Evolutionary conservation across 2,797 vertebrate genomes (phyloP), one percentile per base, ranked within the genome.

Genomic region (Acanthiza pusilla): DNA sequence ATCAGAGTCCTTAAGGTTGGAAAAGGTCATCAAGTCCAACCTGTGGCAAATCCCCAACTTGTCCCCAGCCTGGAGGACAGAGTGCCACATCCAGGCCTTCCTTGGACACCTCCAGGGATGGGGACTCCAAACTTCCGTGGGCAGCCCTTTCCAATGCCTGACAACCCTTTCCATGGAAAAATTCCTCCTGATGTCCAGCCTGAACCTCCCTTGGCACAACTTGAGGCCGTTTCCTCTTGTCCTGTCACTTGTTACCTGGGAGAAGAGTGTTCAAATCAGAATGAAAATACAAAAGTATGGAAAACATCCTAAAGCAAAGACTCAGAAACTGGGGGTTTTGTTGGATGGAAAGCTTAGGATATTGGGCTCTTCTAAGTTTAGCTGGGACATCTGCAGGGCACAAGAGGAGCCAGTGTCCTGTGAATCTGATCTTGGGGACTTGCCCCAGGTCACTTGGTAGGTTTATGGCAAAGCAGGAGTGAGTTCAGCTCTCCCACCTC

Each of bases 361-460:
- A 23, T 18, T 2, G 1, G 43, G n/a, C n/a, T 75, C 27, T 45
- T 67, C 26, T 71, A 50, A 7, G 15, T 6, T 74, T 84, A 40
- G 4, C 26, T 77, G 57, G 68, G 51, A 43, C 26, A 26, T 11
- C 34, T 66, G 34, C 18, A 62, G 48, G 50, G 38, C 34, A 30
- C 0, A 1, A 53, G 75, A 60, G 58, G 18, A 85, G 30, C n/a
- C 1, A 0, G 5, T 36, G 40, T 55, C 22, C 42, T 27, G 50
- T 38, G 72, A 62, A 21, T 45, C 55, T 53, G 60, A 5, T 25
- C 26, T 7, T 43, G n/a, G 19, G 48, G 18, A 26, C 3, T 2
- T 40, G n/a, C 25, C n/a, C 11, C 23, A 27, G 23, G n/a, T 43
- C 25, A 36, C 57, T 50, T 30, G 34, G 26, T 29, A 32, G 36